These are phyloP conservation scores for Pangasius macronema DNA, from an alignment of 2,797 vertebrate genomes.

Conservation along the genomic window DNA sequence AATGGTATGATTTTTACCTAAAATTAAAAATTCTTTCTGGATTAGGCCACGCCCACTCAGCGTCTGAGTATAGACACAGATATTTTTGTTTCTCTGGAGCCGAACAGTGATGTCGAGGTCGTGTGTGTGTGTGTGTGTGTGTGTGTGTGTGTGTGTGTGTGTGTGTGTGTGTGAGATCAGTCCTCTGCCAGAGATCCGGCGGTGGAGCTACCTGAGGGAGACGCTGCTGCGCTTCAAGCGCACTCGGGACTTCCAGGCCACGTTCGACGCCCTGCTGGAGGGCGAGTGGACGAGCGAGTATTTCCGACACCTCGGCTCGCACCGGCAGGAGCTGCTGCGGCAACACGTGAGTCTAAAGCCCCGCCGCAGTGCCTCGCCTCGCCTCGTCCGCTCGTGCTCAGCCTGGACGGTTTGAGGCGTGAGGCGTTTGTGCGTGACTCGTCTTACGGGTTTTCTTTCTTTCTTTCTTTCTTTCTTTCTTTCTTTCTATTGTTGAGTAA, in stretches of 20 bases:
- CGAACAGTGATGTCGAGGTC: background rate
- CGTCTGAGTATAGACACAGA: background rate
- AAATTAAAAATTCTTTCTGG: too few relatives aligned
- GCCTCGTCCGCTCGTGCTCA: background rate
- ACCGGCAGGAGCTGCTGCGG: slow-evolving; percentile 86
- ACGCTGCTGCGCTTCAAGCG: slow-evolving; percentile 86
- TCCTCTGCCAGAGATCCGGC: slow-evolving; percentile 82
- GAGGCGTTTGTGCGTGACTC: background rate
- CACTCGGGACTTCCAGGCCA: slow-evolving; percentile 83
- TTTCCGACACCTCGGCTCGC: slow-evolving; percentile 79
- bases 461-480: background rate
- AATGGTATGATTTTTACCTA: too few relatives aligned
- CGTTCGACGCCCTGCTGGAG: slow-evolving; percentile 83
- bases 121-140: background rate
- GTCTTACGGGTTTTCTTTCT: background rate
- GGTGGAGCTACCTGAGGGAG: slow-evolving; percentile 88
- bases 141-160: background rate
- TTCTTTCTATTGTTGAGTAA: background rate
- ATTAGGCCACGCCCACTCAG: background rate
- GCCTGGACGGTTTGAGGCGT: background rate
- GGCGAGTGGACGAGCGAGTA: slow-evolving; percentile 85
- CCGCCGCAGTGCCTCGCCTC: background rate
- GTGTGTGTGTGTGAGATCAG: slow-evolving; percentile 58
- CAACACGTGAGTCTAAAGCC: slow-evolving; percentile 78
- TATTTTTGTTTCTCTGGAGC: background rate